These are phyloP conservation scores for Troilus luridus DNA, from an alignment of 2,888 invertebrate species.

Conservation along the genomic window DNA sequence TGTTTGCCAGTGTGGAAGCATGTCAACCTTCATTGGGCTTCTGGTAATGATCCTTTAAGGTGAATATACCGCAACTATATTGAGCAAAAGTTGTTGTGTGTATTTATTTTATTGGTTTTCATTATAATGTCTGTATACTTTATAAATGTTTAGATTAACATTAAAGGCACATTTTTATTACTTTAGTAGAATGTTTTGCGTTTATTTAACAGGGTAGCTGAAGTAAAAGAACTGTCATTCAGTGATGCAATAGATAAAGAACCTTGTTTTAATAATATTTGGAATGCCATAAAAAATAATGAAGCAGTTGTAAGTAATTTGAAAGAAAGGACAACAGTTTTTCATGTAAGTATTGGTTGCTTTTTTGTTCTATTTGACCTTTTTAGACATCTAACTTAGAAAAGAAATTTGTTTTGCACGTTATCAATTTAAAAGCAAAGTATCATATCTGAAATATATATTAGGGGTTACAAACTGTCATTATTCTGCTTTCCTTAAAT, in stretches of 20 bases:
- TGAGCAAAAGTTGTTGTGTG: too few relatives aligned
- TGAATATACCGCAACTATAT: too few relatives aligned
- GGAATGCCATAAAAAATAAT: conserved; percentile 76
- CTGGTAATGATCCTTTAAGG: too few relatives aligned
- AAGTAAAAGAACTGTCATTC: conserved; percentile 67
- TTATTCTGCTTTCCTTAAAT: too few relatives aligned
- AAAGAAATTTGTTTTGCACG: too few relatives aligned
- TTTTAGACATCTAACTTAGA: too few relatives aligned
- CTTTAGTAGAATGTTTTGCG: background rate
- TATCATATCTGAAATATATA: too few relatives aligned
- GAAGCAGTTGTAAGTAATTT: conserved; percentile 72
- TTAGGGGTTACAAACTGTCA: too few relatives aligned
- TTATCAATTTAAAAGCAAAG: too few relatives aligned
- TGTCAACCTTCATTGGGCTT: too few relatives aligned
- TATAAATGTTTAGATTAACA: background rate
- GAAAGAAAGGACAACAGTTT: conserved; percentile 77
- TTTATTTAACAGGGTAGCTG: conserved; percentile 49
- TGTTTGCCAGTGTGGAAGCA: too few relatives aligned
- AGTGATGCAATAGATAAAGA: conserved; percentile 74
- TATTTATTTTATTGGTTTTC: background rate
- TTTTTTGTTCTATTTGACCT: too few relatives aligned
- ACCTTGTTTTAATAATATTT: conserved; percentile 73
- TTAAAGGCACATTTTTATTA: background rate
- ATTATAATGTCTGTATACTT: background rate
- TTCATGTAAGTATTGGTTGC: conserved; percentile 72